Evolutionary conservation across 2,113 vertebrate species (phyloP).

Genomic region (Noctilio leporinus): DNA sequence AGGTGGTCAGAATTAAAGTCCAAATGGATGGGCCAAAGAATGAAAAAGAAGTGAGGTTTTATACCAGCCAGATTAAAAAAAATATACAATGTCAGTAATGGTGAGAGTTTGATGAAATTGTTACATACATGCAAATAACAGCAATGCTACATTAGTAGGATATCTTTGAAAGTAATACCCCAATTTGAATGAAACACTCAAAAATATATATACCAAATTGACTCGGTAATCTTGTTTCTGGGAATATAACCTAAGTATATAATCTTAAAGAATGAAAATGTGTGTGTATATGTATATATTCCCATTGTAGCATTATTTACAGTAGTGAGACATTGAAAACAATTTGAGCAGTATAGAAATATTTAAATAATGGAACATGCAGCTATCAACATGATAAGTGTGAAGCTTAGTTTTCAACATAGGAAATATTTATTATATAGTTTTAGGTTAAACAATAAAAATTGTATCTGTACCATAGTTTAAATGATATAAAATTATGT

Average conservation of each 20-base stretch:
- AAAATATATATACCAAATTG: not conserved
- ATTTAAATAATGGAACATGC: conserved; percentile 25
- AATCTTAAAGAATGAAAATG: not conserved
- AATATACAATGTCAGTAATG: not conserved
- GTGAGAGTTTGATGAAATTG: not conserved
- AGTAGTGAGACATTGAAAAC: conserved; percentile 7
- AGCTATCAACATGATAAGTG: conserved; percentile 47
- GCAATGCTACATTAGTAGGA: not conserved
- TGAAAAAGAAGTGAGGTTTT: not conserved
- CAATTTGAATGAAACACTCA: not conserved
- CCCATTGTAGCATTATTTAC: conserved; percentile 20
- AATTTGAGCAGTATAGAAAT: not conserved
- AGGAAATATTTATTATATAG: conserved; percentile 45
- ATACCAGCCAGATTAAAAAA: not conserved
- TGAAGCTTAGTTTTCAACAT: conserved; percentile 21
- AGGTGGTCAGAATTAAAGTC: not conserved
- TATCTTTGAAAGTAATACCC: not conserved
- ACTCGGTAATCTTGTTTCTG: conserved; percentile 14
- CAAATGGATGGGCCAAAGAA: not conserved
- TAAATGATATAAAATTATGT: conserved; percentile 47
- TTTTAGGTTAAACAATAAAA: conserved; percentile 36
- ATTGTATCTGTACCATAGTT: not conserved
- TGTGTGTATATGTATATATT: not conserved
- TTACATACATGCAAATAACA: not conserved
- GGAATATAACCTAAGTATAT: conserved; percentile 33